Evolutionary conservation across 2,113 vertebrate species (phyloP).

Genomic region (Pseudopodoces humilis): DNA sequence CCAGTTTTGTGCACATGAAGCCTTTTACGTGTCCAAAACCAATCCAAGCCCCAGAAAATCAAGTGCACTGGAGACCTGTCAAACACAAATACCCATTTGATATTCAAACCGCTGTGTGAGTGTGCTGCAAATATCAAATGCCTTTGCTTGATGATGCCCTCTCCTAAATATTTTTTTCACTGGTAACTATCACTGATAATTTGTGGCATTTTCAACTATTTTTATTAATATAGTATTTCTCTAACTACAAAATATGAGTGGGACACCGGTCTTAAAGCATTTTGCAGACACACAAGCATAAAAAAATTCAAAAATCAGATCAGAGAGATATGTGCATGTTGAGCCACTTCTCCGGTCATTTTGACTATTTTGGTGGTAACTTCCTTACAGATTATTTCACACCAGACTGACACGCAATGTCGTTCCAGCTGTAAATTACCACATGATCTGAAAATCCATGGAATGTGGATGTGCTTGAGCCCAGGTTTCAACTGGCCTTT

Average conservation of each 20-base stretch:
- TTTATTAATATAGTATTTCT: neutral
- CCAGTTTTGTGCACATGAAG: neutral
- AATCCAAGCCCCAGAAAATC: neutral
- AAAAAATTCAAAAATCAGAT: neutral
- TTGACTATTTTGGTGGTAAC: neutral
- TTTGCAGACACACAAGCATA: neutral
- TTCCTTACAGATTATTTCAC: neutral
- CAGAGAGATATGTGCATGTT: neutral
- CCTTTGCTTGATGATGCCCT: neutral
- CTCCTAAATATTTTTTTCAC: neutral
- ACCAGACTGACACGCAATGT: neutral
- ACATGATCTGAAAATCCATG: neutral
- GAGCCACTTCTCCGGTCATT: neutral
- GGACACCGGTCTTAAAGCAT: neutral
- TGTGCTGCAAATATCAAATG: neutral
- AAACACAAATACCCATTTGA: neutral
- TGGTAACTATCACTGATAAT: neutral
- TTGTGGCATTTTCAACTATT: neutral
- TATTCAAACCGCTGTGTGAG: neutral
- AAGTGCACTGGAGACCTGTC: neutral
- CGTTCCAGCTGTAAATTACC: neutral
- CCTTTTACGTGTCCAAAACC: neutral
- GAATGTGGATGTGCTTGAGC: neutral
- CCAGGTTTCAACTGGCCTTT: neutral
- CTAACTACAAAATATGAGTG: neutral